Evolutionary conservation across 2,797 vertebrate species (phyloP), one percentile per base, ranked within the genome.

Genomic region (Falco columbarius): DNA sequence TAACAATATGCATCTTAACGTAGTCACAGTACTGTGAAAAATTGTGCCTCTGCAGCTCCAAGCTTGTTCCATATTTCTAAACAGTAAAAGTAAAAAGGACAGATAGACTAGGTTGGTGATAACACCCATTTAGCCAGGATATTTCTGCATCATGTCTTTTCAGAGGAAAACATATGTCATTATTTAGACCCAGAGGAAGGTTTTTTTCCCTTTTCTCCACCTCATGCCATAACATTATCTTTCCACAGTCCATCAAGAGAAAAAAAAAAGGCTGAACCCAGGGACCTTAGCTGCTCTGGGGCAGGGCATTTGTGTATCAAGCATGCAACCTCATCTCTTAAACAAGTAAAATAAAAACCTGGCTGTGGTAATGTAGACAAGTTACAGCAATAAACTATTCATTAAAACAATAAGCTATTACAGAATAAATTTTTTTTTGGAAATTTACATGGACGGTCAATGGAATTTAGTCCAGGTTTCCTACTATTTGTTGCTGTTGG

Each of bases 381-480:
- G 1, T 27, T 71, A 16, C 4, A 54, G 14, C 8, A 71, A 32
- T 51, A 81, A 86, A 59, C 21, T 38, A 23, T 17, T 26, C 20
- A 38, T 9, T 8, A 16, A 4, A 58, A 14, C 8, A 71, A 32
- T 51, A 81, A 86, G 55, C 21, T 38, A 49, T 51, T 47, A 77
- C 49, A 10, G 11, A 79, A 66, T 36, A 11, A 55, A 23, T 32
- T 38, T n/a, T 72, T 18, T 79, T 84, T 71, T 81, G 36, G 2
- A 80, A 52, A 68, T 82, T 29, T 42, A 19, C 3, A 14, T 2
- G 0, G 16, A 27, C 1, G 3, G 1, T 80, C 34, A 38, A 18
- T 85, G 80, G 7, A n/a, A 72, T 83, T 67, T 59, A 74, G 36
- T 83, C 21, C 13, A 14, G 12, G 12, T 89, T 83, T 90, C 30